phyloP scores from a whole-genome alignment of 1,140 invertebrate species.

The Megalopta genalis region DNA sequence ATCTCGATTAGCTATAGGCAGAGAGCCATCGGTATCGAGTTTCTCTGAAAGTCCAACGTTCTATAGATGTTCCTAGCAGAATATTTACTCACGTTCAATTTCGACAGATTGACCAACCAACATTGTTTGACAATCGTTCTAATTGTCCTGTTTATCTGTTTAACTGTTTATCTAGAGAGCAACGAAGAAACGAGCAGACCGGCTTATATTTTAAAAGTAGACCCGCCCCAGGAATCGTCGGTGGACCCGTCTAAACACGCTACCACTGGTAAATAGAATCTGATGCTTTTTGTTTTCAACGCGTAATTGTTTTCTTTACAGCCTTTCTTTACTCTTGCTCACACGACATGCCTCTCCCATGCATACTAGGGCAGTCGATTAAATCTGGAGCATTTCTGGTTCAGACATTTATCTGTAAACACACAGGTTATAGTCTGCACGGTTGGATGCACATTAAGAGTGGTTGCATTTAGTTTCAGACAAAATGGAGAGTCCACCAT shows the following conservation, averaged over 20 bases:
- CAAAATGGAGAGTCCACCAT: conserved; percentile 51
- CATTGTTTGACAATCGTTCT: conserved; percentile 43
- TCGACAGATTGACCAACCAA: conserved; percentile 24
- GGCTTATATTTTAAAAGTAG: conserved; percentile 70
- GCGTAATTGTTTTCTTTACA: not conserved
- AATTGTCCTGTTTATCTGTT: conserved; percentile 58
- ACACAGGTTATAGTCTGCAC: conserved; percentile 2
- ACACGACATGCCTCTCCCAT: no score
- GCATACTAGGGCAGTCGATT: rapidly evolving
- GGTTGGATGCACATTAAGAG: not conserved
- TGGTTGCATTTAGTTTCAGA: conserved; percentile 50
- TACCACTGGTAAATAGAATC: conserved; percentile 63
- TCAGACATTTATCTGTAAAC: not conserved
- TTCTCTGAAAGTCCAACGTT: not conserved
- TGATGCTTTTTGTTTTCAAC: conserved; percentile 41
- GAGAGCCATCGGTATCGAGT: not conserved
- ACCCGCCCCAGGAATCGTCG: conserved; percentile 70
- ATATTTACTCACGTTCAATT: conserved; percentile 22
- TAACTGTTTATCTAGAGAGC: conserved; percentile 66
- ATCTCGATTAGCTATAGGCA: not conserved
- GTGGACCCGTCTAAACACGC: conserved; percentile 62
- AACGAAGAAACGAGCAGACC: conserved; percentile 66
- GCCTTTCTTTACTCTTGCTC: not conserved
- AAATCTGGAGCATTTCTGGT: not conserved
- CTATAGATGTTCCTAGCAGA: not conserved